Conservation (phyloP, 2,113 vertebrate species). For the Ammodytes dubius region DNA sequence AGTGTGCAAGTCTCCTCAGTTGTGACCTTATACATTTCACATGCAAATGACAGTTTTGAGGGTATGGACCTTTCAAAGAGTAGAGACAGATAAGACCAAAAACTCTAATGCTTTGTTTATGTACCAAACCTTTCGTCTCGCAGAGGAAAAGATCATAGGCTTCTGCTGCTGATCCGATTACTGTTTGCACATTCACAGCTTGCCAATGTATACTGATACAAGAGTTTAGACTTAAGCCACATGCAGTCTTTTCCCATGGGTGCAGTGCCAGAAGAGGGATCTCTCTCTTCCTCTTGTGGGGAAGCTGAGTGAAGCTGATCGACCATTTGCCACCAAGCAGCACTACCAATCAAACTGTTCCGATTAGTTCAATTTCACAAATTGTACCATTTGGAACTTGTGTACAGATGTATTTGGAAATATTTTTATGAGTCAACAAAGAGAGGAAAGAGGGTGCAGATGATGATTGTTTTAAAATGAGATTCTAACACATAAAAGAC, state of each 20-base stretch:
- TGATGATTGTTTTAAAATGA: constrained; percentile 63
- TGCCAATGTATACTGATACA: constrained; percentile 64
- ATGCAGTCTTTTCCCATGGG: constrained; percentile 73
- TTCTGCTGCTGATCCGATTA: constrained; percentile 60
- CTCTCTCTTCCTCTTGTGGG: constrained; percentile 43
- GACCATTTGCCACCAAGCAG: constrained; percentile 21
- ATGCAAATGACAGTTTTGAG: constrained; percentile 16
- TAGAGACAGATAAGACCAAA: constrained; percentile 35
- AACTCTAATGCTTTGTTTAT: constrained; percentile 60
- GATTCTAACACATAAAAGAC: constrained; percentile 65
- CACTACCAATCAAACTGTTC: background rate
- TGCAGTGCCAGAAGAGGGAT: constrained; percentile 50
- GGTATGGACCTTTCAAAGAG: constrained; percentile 26
- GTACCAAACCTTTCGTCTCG: constrained; percentile 42
- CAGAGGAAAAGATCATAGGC: constrained; percentile 61
- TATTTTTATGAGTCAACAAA: constrained; percentile 32
- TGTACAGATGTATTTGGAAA: constrained; percentile 45
- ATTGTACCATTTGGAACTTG: constrained; percentile 23
- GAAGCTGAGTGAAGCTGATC: constrained; percentile 1
- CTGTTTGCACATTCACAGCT: constrained; percentile 71
- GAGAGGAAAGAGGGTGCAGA: background rate
- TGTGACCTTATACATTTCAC: background rate
- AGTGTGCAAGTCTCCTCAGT: background rate
- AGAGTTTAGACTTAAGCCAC: constrained; percentile 69
- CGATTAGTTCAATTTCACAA: constrained; percentile 8